A percentile compares a stretch with the other conserved stretches of the same genome.
Evolutionary conservation across 2,797 vertebrate species (phyloP).

Genomic region (Pipistrellus pygmaeus): DNA sequence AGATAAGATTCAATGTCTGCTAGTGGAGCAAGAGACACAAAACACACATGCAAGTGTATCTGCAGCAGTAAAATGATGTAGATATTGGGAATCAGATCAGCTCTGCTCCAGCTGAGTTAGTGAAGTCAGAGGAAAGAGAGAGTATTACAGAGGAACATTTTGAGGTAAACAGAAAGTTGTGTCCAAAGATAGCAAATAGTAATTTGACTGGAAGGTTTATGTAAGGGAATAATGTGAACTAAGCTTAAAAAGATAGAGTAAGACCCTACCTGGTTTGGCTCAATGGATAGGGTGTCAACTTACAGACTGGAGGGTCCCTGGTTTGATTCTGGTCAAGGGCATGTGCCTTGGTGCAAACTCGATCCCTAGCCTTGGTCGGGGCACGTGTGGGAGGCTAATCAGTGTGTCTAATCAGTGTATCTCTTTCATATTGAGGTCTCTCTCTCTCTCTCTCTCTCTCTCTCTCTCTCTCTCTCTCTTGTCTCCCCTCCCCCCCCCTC

Average conservation of each 20-base stretch:
- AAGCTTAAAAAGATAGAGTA: constrained; percentile 3
- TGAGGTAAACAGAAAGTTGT: constrained; percentile 32
- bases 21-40: neutral
- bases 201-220: constrained; percentile 42
- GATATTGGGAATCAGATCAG: neutral
- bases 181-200: neutral
- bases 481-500: no score
- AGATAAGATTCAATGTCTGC: neutral
- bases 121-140: neutral
- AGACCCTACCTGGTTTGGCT: neutral
- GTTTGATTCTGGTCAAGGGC: no score
- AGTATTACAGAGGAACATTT: constrained; percentile 42
- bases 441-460: no score
- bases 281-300: neutral
- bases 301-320: neutral
- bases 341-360: no score
- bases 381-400: no score
- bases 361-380: no score
- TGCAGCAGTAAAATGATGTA: neutral
- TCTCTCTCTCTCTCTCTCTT: no score
- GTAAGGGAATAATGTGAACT: constrained; percentile 26
- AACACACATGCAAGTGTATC: neutral
- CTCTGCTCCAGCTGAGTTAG: neutral
- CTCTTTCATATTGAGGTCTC: no score
- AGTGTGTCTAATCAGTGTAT: no score